Evolutionary conservation across 2,113 vertebrate genomes (phyloP).

Genomic region (Channa maculata): DNA sequence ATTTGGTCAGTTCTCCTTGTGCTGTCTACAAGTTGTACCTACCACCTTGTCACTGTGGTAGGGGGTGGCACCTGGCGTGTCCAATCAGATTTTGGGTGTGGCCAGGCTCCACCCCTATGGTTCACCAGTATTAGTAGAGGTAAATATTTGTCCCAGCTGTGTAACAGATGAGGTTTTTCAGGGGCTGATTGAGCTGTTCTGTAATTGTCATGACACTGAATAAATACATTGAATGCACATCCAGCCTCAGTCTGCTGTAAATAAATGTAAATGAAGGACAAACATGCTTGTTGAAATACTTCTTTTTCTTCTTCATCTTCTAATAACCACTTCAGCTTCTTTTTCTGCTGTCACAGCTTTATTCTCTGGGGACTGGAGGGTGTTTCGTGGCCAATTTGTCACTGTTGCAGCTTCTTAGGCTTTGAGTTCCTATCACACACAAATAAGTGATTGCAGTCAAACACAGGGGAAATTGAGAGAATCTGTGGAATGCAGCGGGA

Average conservation of each 20-base stretch:
- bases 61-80: too few relatives aligned
- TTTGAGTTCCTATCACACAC: constrained; percentile 21
- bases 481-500: constrained; percentile 57
- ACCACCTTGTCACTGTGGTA: too few relatives aligned
- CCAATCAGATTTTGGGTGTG: too few relatives aligned
- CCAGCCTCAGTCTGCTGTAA: background rate
- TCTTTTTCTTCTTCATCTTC: background rate
- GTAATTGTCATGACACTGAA: background rate
- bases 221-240: background rate
- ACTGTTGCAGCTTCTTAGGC: background rate
- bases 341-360: constrained; percentile 18
- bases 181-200: constrained; percentile 9
- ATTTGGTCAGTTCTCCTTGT: too few relatives aligned
- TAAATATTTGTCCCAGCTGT: constrained; percentile 18
- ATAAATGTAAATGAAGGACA: constrained; percentile 6
- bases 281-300: background rate
- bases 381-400: constrained; percentile 25
- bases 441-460: constrained; percentile 16
- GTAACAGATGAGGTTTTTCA: constrained; percentile 49
- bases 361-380: constrained; percentile 3
- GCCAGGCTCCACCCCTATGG: too few relatives aligned
- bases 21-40: too few relatives aligned
- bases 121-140: too few relatives aligned
- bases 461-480: background rate
- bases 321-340: background rate